Evolutionary conservation across 2,113 vertebrate species (phyloP).

Genomic region (Nibea coibor): DNA sequence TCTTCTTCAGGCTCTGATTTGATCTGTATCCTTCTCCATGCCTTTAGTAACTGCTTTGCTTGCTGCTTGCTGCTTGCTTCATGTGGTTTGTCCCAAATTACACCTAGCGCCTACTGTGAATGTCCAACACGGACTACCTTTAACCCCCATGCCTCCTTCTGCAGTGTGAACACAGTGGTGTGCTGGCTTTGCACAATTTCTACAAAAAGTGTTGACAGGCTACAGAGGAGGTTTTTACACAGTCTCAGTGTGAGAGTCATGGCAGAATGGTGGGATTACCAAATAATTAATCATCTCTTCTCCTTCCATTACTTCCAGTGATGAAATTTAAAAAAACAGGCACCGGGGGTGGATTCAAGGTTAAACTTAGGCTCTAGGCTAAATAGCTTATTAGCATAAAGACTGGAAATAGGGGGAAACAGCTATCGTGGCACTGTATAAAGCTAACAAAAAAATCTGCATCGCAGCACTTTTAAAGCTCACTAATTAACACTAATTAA

Average conservation of each 20-base stretch:
- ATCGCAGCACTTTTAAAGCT: too few relatives aligned
- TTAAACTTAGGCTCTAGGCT: not conserved
- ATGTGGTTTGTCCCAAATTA: slow-evolving; percentile 45
- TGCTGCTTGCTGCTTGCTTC: slow-evolving; percentile 27
- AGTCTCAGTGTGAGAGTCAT: not conserved
- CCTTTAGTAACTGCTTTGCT: slow-evolving; percentile 45
- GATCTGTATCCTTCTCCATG: slow-evolving; percentile 44
- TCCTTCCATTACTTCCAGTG: too few relatives aligned
- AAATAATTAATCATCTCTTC: too few relatives aligned
- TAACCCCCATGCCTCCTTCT: slow-evolving; percentile 5
- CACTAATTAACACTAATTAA: not conserved
- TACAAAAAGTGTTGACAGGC: not conserved
- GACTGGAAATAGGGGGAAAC: not conserved
- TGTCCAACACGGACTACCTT: slow-evolving; percentile 13
- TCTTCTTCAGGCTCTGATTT: slow-evolving; percentile 23
- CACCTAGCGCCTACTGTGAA: slow-evolving; percentile 2
- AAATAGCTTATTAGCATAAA: not conserved
- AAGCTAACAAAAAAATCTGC: not conserved
- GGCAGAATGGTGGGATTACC: not conserved
- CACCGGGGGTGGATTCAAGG: too few relatives aligned
- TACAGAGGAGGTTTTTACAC: not conserved
- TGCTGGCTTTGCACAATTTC: not conserved
- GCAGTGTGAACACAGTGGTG: slow-evolving; percentile 3
- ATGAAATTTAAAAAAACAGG: too few relatives aligned
- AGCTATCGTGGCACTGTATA: not conserved